phyloP scores from a whole-genome alignment of 2,797 vertebrate species.

The Lacerta agilis region DNA sequence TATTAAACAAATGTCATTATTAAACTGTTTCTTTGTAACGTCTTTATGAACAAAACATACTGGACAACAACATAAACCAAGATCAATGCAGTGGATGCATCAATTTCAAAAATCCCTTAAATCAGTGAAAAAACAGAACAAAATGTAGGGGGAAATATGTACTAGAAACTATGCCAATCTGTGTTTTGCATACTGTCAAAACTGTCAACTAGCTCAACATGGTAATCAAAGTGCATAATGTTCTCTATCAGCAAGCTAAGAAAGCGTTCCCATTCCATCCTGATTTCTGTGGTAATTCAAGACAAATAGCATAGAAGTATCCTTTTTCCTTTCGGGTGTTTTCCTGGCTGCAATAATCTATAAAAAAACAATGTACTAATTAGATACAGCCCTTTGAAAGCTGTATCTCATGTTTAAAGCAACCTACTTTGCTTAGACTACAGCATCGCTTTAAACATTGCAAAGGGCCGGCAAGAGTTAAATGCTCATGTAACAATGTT shows the following conservation, averaged over 20 bases:
- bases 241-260: neutral
- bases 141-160: neutral
- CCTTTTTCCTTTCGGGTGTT: neutral
- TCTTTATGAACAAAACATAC: neutral
- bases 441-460: constrained; percentile 72
- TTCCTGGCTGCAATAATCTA: neutral
- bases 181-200: neutral
- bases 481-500: constrained; percentile 75
- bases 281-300: neutral
- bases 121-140: neutral
- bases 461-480: constrained; percentile 59
- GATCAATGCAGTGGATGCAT: neutral
- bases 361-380: neutral
- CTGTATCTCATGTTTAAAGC: constrained; percentile 35
- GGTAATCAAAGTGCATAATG: neutral
- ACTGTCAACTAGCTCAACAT: neutral
- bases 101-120: neutral
- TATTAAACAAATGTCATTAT: neutral
- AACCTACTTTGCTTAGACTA: constrained; percentile 54
- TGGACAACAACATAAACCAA: neutral
- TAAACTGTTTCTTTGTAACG: neutral
- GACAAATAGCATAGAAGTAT: neutral
- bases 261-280: neutral
- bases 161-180: neutral
- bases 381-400: constrained; percentile 30